phyloP scores from a whole-genome alignment of 2,113 vertebrate species.

The Hemibagrus wyckioides region DNA sequence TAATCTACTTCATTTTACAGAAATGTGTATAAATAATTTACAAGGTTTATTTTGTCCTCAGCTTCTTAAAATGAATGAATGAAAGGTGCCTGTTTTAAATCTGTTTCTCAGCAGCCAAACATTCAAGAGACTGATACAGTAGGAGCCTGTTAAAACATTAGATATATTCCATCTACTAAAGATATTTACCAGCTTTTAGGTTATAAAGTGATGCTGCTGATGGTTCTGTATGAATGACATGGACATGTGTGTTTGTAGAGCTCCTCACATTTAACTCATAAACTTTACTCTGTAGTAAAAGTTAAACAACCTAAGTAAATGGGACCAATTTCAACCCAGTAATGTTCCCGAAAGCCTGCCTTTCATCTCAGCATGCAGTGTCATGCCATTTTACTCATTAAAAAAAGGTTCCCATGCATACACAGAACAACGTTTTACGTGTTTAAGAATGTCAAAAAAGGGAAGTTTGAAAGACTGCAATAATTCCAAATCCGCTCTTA shows the following conservation, averaged over 20 bases:
- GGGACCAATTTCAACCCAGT: slow-evolving; percentile 12
- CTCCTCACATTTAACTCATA: slow-evolving; percentile 5
- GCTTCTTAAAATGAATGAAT: neutral
- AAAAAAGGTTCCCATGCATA: slow-evolving; percentile 16
- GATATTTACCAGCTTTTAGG: neutral
- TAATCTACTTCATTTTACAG: neutral
- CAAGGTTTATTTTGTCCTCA: neutral
- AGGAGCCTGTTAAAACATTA: neutral
- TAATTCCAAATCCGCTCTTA: neutral
- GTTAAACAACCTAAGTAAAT: slow-evolving; percentile 13
- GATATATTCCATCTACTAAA: neutral
- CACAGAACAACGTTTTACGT: neutral
- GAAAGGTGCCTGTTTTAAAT: neutral
- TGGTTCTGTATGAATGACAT: neutral
- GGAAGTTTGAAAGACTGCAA: neutral
- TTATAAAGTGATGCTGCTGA: neutral
- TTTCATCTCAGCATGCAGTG: slow-evolving; percentile 25
- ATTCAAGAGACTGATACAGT: neutral
- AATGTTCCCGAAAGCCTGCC: slow-evolving; percentile 1
- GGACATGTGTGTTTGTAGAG: neutral
- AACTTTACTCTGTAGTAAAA: slow-evolving; percentile 29
- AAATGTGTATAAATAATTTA: neutral
- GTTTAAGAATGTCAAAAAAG: neutral
- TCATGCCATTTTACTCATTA: neutral
- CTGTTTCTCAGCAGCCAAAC: neutral